Evolutionary conservation across 2,113 vertebrate species (phyloP).

Genomic region (Calcarius ornatus): DNA sequence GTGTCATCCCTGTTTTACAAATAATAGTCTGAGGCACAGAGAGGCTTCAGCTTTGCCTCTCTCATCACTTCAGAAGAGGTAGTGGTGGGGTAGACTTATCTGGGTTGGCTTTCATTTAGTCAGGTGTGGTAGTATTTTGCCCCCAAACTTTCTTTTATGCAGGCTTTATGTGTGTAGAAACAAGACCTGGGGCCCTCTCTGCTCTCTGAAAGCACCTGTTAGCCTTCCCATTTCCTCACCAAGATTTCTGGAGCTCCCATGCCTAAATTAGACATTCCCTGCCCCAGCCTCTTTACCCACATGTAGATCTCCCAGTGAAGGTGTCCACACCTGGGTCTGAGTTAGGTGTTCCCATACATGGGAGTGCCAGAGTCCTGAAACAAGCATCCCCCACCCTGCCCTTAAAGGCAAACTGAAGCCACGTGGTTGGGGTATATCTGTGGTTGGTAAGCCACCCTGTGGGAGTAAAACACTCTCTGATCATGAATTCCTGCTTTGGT

Average conservation of each 20-base stretch:
- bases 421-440: not conserved
- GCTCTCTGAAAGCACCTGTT: not conserved
- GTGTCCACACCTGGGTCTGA: not conserved
- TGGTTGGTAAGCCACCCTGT: not conserved
- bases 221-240: not conserved
- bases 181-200: not conserved
- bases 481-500: conserved; percentile 6
- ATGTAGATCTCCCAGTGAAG: not conserved
- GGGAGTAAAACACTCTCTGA: not conserved
- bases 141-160: not conserved
- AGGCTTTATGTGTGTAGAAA: not conserved
- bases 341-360: not conserved
- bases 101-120: not conserved
- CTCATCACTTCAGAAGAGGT: not conserved
- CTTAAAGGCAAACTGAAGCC: not conserved
- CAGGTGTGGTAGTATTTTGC: not conserved
- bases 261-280: not conserved
- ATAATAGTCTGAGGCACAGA: not conserved
- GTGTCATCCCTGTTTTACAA: not conserved
- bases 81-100: not conserved
- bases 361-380: not conserved
- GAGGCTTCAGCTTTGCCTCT: not conserved
- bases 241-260: not conserved
- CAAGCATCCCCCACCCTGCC: not conserved
- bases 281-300: not conserved